phyloP scores from a whole-genome alignment of 2,888 invertebrate genomes.

The Xanthia icteritia region DNA sequence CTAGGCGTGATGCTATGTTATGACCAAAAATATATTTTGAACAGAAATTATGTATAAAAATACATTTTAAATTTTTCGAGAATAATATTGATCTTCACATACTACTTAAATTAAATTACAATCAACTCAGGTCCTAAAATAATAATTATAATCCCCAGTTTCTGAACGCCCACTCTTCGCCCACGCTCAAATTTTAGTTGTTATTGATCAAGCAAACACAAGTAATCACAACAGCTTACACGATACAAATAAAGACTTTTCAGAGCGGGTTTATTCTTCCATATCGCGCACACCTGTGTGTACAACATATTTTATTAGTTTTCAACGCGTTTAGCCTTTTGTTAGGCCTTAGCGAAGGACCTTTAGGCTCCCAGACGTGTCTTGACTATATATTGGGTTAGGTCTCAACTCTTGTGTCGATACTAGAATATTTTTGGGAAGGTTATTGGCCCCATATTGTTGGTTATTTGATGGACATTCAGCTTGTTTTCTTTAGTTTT shows the following conservation, averaged over 20 bases:
- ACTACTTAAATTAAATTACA: not conserved
- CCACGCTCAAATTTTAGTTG: not conserved
- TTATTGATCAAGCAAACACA: not conserved
- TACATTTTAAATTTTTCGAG: not conserved
- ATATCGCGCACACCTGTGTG: conserved; percentile 24
- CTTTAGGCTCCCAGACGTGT: conserved; percentile 57
- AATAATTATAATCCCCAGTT: not conserved
- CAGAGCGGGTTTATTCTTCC: not conserved
- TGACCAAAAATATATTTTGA: too few relatives aligned
- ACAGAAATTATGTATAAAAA: too few relatives aligned
- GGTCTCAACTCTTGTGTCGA: conserved; percentile 24
- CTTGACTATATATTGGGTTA: conserved; percentile 39
- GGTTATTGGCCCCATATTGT: conserved; percentile 23
- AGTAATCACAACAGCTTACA: not conserved
- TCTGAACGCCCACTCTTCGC: not conserved
- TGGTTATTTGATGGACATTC: conserved; percentile 38
- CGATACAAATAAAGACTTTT: not conserved
- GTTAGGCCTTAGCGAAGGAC: conserved; percentile 44
- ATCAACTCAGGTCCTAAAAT: not conserved
- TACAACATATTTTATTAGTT: conserved; percentile 43
- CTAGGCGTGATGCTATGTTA: too few relatives aligned
- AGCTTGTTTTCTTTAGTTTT: conserved; percentile 23
- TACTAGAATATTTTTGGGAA: conserved; percentile 13
- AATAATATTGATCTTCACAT: not conserved
- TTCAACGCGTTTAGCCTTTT: conserved; percentile 40